Percentiles rank a stretch among this genome's conserved stretches.
Conservation (phyloP, 2,888 invertebrate genomes). For the Oligia strigilis region DNA sequence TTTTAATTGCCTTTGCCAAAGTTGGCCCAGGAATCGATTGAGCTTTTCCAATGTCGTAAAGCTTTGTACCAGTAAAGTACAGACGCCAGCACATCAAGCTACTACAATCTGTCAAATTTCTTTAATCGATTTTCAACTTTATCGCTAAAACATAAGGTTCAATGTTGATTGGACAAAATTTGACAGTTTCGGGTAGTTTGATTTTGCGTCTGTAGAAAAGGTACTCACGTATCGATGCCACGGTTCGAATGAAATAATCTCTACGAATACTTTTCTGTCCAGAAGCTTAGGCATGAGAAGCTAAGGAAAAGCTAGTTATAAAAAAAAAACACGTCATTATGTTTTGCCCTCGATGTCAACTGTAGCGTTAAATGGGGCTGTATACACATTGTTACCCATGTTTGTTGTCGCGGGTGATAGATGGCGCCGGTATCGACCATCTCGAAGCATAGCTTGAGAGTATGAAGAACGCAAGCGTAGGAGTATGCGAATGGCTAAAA, state of each 20-base stretch:
- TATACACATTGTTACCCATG: conserved; percentile 59
- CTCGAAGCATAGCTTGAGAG: conserved; percentile 2
- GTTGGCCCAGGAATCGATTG: background rate
- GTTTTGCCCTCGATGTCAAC: conserved; percentile 33
- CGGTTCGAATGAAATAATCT: background rate
- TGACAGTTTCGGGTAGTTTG: too few relatives aligned
- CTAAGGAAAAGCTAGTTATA: background rate
- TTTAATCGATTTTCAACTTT: too few relatives aligned
- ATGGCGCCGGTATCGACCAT: conserved; percentile 57
- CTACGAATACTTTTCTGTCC: background rate
- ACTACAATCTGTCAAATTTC: too few relatives aligned
- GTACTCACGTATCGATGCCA: background rate
- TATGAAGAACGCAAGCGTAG: background rate
- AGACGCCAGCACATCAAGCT: too few relatives aligned
- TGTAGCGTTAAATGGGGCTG: conserved; percentile 49
- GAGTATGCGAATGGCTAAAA: background rate
- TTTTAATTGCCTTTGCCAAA: background rate
- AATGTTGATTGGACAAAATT: too few relatives aligned
- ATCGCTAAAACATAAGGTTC: too few relatives aligned
- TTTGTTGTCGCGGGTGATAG: conserved; percentile 60
- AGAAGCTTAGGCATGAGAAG: background rate
- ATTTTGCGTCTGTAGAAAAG: background rate
- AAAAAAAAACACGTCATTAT: conserved; percentile 2
- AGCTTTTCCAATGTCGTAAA: background rate
- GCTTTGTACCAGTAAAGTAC: background rate